Evolutionary conservation across 2,113 vertebrate genomes (phyloP).

Genomic region (Monarcha castaneiventris): DNA sequence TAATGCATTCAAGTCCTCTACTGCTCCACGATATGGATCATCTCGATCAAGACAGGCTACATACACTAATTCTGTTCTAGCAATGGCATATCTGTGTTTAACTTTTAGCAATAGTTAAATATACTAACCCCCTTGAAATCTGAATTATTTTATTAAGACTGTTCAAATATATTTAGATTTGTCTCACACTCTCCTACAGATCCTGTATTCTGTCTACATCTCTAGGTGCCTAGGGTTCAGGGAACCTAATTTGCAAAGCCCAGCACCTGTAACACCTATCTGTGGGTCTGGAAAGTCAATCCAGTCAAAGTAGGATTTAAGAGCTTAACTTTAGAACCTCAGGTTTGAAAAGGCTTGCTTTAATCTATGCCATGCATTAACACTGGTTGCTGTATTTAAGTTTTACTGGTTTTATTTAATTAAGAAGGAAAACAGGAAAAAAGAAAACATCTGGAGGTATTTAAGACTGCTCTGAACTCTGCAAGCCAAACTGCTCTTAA

Average conservation of each 20-base stretch:
- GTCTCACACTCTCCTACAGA: not conserved
- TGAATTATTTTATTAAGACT: not conserved
- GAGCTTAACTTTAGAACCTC: constrained; percentile 49
- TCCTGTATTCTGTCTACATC: not conserved
- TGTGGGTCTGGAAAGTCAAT: constrained; percentile 22
- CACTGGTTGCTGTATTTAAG: constrained; percentile 50
- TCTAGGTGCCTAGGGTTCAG: not conserved
- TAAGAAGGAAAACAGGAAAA: constrained; percentile 60
- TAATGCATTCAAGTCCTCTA: not conserved
- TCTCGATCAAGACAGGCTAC: not conserved
- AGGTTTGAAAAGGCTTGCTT: constrained; percentile 53
- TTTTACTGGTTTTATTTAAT: constrained; percentile 68
- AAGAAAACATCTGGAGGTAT: constrained; percentile 64
- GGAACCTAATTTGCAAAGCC: not conserved
- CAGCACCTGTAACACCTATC: constrained; percentile 46
- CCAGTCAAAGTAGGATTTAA: constrained; percentile 22
- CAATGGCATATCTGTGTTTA: not conserved
- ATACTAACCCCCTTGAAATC: not conserved
- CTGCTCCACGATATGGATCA: not conserved
- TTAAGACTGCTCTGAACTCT: constrained; percentile 59
- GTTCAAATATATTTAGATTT: not conserved
- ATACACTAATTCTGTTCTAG: not conserved
- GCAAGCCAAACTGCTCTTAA: constrained; percentile 22
- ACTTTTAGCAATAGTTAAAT: not conserved
- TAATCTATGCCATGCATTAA: constrained; percentile 58